phyloP scores from a whole-genome alignment of 2,113 vertebrate species.

The Rhipidura dahli region DNA sequence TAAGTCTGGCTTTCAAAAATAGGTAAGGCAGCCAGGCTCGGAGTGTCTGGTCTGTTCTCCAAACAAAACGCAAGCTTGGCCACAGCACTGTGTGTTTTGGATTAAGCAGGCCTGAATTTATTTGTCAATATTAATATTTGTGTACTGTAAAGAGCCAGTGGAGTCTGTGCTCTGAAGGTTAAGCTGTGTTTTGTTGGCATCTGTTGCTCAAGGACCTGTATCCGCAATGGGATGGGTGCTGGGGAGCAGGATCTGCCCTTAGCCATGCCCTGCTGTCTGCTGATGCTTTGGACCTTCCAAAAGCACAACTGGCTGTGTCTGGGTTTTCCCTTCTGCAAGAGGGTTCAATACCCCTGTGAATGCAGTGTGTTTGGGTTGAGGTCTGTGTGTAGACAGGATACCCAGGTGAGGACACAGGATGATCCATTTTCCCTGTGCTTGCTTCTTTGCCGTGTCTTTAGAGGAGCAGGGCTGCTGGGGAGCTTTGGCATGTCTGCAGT shows the following conservation, averaged over 20 bases:
- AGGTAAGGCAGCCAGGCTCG: neutral
- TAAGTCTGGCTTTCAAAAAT: neutral
- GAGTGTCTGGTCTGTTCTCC: slow-evolving; percentile 3
- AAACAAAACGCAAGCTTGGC: neutral
- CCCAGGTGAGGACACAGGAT: neutral
- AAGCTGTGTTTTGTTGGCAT: neutral
- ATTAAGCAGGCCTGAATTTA: neutral
- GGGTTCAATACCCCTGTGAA: neutral
- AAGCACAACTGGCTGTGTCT: fast-evolving
- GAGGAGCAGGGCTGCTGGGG: neutral
- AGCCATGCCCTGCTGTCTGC: neutral
- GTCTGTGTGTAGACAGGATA: neutral
- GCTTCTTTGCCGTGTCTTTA: fast-evolving
- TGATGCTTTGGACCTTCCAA: neutral
- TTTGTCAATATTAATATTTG: neutral
- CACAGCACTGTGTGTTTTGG: neutral
- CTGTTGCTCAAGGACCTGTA: neutral
- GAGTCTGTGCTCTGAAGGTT: neutral
- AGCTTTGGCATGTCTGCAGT: neutral
- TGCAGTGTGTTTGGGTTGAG: neutral
- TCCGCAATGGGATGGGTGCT: neutral
- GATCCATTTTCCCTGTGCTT: fast-evolving
- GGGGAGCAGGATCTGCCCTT: neutral
- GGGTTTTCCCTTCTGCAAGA: neutral
- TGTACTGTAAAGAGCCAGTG: neutral